phyloP scores from a whole-genome alignment of 2,113 vertebrate genomes.

The Hoplias malabaricus region DNA sequence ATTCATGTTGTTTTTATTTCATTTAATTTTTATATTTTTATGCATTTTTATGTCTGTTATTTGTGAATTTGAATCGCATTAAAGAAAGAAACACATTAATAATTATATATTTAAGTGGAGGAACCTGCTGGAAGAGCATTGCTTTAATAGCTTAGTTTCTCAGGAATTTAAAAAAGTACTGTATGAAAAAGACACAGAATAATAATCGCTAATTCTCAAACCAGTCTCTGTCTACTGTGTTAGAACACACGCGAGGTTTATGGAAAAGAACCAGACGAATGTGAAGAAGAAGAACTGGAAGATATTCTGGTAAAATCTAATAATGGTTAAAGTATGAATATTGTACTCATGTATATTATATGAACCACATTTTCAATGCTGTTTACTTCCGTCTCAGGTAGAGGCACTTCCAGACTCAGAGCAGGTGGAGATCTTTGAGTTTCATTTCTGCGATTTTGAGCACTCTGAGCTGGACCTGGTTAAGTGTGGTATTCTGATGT shows the following conservation, averaged over 20 bases:
- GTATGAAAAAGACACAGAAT: not conserved
- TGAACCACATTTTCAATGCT: not conserved
- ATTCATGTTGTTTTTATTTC: too few species aligned
- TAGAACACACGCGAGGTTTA: conserved; percentile 75
- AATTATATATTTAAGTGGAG: too few species aligned
- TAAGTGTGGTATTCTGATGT: conserved; percentile 79
- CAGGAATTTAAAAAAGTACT: not conserved
- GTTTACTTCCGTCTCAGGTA: conserved; percentile 47
- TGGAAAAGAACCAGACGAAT: conserved; percentile 73
- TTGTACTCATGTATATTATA: too few species aligned
- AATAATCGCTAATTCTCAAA: not conserved
- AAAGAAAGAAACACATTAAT: too few species aligned
- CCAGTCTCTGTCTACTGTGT: conserved; percentile 32
- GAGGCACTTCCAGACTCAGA: conserved; percentile 63
- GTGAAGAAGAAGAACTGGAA: conserved; percentile 77
- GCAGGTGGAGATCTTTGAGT: conserved; percentile 70
- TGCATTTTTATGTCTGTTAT: too few species aligned
- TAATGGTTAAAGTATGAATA: too few species aligned
- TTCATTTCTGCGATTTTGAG: conserved; percentile 78
- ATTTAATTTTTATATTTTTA: too few species aligned
- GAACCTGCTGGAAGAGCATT: not conserved
- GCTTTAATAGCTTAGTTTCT: not conserved
- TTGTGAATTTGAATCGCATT: too few species aligned
- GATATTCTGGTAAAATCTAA: conserved; percentile 71
- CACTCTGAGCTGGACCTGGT: conserved; percentile 75